These are phyloP conservation scores for Cotesia vestalis DNA, from an alignment of 1,140 invertebrate species.

Conservation along the genomic window DNA sequence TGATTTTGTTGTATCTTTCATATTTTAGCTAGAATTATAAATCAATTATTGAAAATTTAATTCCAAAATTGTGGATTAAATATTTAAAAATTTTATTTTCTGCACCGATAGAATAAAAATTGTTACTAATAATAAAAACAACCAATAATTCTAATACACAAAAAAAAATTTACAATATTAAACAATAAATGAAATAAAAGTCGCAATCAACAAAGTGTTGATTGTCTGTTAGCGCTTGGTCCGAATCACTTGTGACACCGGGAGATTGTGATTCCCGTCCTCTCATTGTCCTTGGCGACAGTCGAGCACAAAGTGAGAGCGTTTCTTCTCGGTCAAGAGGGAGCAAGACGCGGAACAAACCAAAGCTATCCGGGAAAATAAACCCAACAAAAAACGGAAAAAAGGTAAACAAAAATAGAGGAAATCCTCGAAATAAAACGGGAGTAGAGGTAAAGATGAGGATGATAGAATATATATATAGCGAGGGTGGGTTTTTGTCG, in stretches of 20 bases:
- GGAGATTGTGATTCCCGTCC: constrained; percentile 28
- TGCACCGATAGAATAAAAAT: not conserved
- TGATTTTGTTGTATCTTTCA: no score
- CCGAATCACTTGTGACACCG: constrained; percentile 37
- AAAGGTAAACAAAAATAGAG: not conserved
- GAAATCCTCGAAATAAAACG: constrained; percentile 4
- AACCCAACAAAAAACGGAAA: not conserved
- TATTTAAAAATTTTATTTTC: not conserved
- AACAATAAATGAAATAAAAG: not conserved
- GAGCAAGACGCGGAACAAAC: not conserved
- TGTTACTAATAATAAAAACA: no score
- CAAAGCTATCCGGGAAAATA: not conserved
- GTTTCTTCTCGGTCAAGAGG: not conserved
- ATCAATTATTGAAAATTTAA: no score
- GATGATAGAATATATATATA: not conserved
- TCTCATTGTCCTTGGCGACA: constrained; percentile 12
- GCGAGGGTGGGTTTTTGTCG: not conserved
- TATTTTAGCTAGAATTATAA: no score
- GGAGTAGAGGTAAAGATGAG: constrained; percentile 25
- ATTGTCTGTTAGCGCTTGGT: constrained; percentile 26
- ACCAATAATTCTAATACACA: no score
- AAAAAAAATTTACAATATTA: no score
- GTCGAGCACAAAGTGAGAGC: constrained; percentile 10
- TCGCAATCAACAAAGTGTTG: constrained; percentile 29
- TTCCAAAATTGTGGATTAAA: not conserved